phyloP scores from a whole-genome alignment of 1,140 invertebrate genomes.

The Cherax destructor region DNA sequence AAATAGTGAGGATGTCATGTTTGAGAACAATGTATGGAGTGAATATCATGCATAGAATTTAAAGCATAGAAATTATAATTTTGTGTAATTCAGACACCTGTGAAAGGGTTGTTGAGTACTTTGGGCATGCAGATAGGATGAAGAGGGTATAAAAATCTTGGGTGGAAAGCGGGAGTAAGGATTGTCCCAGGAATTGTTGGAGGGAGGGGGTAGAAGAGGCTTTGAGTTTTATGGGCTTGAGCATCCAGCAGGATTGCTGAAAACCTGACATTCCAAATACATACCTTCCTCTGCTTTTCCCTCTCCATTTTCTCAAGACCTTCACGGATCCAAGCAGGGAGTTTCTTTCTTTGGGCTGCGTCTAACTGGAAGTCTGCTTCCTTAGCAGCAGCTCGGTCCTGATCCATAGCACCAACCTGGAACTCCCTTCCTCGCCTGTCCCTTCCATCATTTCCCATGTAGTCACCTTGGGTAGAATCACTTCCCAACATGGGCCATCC shows the following conservation, averaged over 20 bases:
- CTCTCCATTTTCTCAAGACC: conserved; percentile 98
- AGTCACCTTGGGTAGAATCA: conserved; percentile 22
- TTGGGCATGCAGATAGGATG: too few relatives aligned
- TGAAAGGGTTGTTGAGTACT: too few relatives aligned
- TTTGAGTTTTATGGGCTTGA: too few relatives aligned
- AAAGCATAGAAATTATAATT: too few relatives aligned
- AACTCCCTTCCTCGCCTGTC: conserved; percentile 23
- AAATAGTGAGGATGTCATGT: too few relatives aligned
- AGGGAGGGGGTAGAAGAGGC: too few relatives aligned
- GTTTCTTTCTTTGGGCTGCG: conserved; percentile 90
- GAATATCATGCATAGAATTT: too few relatives aligned
- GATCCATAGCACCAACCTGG: conserved; percentile 27
- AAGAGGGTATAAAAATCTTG: too few relatives aligned
- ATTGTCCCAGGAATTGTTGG: too few relatives aligned
- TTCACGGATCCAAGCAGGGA: conserved; percentile 97
- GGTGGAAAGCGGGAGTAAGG: conserved; percentile 59
- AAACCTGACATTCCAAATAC: conserved; percentile 73
- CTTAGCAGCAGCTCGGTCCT: conserved; percentile 24
- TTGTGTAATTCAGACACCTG: too few relatives aligned
- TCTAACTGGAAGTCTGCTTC: conserved; percentile 78
- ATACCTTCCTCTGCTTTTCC: conserved; percentile 89
- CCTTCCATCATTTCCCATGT: conserved; percentile 14
- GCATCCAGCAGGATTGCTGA: conserved; percentile 78
- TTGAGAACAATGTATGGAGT: too few relatives aligned
- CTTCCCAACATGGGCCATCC: conserved; percentile 49